Base-by-base conservation (phyloP, 2,888 invertebrate genomes). In the Cerceris ruficornis region DNA sequence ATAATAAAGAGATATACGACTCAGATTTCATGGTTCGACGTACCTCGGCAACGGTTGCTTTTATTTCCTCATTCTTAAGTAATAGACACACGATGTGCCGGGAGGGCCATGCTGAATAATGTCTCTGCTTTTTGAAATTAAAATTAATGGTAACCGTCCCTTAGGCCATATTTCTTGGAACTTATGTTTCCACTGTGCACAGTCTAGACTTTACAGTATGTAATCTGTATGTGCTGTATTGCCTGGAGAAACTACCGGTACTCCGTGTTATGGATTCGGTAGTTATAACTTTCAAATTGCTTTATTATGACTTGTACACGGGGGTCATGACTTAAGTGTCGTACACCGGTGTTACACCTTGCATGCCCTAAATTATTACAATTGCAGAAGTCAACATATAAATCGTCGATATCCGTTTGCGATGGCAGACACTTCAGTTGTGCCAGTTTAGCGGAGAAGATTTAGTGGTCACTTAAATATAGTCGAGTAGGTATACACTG, bases 211-310 rank as follows among this genome's bases (percentile, higher is more conserved):
- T 65, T 54, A 54, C 65, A 42, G 65, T 55, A 39, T 65, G 65
- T 55, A 65, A 65, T 54, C 65, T 54, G 65, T 43, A 54, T 69
- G 52, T 42, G 64, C n/a, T 50, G 52, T 54, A 46, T 43, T 28
- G 57, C 17, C 41, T 57, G 54, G 52, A 13, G 13, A 68, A 68
- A 60, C 74, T 64, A 43, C 58, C 28, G 61, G 43, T 50, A 17
- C 43, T 64, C 59, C 28, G 50, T 6, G 50, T 59, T 41, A 65
- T 43, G 61, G 55, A 68, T 74, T 70, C 28, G 39, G 52, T 52
- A 59, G 65, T 66, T 71, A 65, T 15, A 75, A 71, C 61, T 71
- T 75, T 75, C 57, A n/a, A 60, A 70, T 70, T 66, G 71, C 49
- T 70, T 54, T 59, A 50, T 60, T 49, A 60, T 65, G 75, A 71